These are phyloP conservation scores for Mohoua ochrocephala DNA, from an alignment of 2,113 vertebrate species.

Conservation along the genomic window DNA sequence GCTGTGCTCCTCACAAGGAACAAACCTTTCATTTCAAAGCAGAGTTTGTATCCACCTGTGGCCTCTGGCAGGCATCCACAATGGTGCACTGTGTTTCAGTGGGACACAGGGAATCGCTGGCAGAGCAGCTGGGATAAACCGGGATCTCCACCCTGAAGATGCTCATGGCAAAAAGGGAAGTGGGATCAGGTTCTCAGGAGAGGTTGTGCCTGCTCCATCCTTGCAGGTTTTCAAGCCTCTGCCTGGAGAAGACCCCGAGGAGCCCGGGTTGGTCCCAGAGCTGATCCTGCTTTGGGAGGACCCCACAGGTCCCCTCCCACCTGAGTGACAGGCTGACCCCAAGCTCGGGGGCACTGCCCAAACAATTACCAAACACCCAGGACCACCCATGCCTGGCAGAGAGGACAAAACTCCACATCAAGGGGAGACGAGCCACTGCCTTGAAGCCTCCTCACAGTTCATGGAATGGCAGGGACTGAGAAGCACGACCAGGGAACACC, in stretches of 20 bases:
- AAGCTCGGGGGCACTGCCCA: neutral
- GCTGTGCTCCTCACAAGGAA: neutral
- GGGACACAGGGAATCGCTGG: neutral
- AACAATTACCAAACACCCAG: neutral
- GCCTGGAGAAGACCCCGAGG: neutral
- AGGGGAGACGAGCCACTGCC: neutral
- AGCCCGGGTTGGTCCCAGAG: neutral
- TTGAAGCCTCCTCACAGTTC: neutral
- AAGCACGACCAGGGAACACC: neutral
- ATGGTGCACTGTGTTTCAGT: rapidly evolving
- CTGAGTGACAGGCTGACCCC: neutral
- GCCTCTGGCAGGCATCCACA: neutral
- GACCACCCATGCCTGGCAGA: neutral
- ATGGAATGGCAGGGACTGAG: neutral
- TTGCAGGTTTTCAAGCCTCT: neutral
- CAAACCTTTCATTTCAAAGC: neutral
- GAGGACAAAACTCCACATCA: neutral
- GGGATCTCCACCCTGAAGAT: neutral
- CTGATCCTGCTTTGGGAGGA: neutral
- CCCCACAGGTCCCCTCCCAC: rapidly evolving
- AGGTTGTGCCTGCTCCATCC: neutral
- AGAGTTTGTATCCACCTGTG: neutral
- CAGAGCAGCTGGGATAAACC: neutral
- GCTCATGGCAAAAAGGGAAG: neutral
- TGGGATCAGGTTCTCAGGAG: neutral